Base-by-base conservation (phyloP, 2,888 invertebrate genomes). In the Netelia melanura region DNA sequence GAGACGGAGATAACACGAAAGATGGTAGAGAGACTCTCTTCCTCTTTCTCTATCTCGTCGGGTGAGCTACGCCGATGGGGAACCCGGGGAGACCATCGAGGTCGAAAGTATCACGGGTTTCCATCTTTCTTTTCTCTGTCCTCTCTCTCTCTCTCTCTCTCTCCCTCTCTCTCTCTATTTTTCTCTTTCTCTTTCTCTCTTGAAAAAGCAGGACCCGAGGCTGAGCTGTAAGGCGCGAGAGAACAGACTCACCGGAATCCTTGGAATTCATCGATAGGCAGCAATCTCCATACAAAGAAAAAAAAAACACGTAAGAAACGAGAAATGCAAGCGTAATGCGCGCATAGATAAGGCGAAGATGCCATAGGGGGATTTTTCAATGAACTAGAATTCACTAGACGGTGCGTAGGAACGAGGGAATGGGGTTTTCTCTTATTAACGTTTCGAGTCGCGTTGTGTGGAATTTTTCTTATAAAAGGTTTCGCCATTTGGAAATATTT, bases 281-380 rank as follows among this genome's bases (percentile, higher is more conserved):
- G 70, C 85, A 71, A 84, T 81, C 74, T 81, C 77, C 81, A 85
- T 82, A 81, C 85, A 82, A 82, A 85, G 79, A 81, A 81, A 78
- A 43, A 78, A 43, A 58, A 48, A 54, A 68, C 5, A 30, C 5
- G 30, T 5, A 30, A 30, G 30, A 30, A 30, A 30, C 30, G 30
- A 30, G 30, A 30, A 30, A 30, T 30, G 30, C 30, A 30, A 30
- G 30, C 30, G 30, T 30, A 30, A 30, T 5, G 30, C 30, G 30
- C 30, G 30, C 30, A 30, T 30, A 30, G 30, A 30, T 5, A 30
- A 30, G 30, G 30, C 5, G 30, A 5, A 30, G 2, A 30, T 30
- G 30, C 30, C 30, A 30, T 30, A 30, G 30, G 30, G 30, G 30
- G 6, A 30, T 30, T 30, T 30, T 30, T 30, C 30, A 30, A 5